Evolutionary conservation across 2,797 vertebrate species (phyloP).

Genomic region (Petrocephalus schoutedeni): DNA sequence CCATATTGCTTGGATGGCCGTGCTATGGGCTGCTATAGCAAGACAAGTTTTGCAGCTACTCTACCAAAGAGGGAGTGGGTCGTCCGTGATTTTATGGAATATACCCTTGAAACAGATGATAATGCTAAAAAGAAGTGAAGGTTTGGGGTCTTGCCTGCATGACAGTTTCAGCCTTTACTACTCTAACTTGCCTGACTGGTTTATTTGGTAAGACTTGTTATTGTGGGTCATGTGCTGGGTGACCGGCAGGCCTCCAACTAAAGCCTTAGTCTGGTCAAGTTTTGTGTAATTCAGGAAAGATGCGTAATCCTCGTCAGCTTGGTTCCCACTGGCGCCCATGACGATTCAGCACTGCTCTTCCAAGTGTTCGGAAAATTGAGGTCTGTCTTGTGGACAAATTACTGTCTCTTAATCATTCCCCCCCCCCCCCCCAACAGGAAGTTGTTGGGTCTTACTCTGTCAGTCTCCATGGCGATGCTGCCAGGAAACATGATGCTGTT

Average conservation of each 20-base stretch:
- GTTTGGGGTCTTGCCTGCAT: background rate
- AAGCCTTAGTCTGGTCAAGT: background rate
- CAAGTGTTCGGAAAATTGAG: background rate
- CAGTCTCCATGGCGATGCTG: conserved; percentile 44
- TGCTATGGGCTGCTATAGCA: background rate
- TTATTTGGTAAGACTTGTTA: background rate
- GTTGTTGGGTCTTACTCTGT: conserved; percentile 34
- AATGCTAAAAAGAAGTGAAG: background rate
- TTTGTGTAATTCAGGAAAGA: background rate
- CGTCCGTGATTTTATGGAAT: background rate
- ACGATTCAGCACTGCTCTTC: background rate
- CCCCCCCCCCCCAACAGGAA: conserved; percentile 22
- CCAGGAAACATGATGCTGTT: conserved; percentile 46
- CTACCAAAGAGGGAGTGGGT: background rate
- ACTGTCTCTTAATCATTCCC: background rate
- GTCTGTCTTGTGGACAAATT: background rate
- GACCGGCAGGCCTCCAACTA: background rate
- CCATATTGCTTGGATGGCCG: background rate
- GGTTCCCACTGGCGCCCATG: background rate
- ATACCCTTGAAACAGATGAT: background rate
- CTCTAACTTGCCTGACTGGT: background rate
- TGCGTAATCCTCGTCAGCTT: background rate
- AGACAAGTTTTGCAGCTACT: background rate
- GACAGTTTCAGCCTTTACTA: background rate
- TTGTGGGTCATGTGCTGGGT: background rate